A percentile compares a stretch with the other conserved stretches of the same genome.
Conservation (phyloP, 1,140 invertebrate species). For the Dendroctonus valens region DNA sequence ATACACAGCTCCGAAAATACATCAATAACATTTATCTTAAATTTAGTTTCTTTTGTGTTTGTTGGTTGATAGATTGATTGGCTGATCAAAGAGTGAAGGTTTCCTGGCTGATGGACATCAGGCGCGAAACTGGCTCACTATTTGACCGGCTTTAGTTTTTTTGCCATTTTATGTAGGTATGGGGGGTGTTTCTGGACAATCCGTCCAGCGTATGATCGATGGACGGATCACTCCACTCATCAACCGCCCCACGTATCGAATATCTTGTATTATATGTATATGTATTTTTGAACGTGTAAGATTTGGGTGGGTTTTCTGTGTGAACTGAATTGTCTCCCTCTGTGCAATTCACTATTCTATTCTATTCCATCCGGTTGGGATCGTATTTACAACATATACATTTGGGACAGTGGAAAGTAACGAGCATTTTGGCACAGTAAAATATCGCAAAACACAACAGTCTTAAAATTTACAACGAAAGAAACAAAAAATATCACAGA, state of each 20-base stretch:
- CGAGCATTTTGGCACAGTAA: conserved; percentile 24
- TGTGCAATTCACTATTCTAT: conserved; percentile 26
- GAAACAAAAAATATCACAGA: conserved; percentile 38
- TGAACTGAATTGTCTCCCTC: conserved; percentile 38
- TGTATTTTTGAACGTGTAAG: conserved; percentile 53
- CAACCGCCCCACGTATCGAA: neutral
- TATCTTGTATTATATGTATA: conserved; percentile 20
- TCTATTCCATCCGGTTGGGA: neutral
- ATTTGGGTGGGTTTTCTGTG: conserved; percentile 28
- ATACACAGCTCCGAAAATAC: conserved; percentile 51
- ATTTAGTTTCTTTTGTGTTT: conserved; percentile 43
- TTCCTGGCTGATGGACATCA: no score
- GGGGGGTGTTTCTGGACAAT: neutral
- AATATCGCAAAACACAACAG: conserved; percentile 21
- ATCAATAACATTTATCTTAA: conserved; percentile 48
- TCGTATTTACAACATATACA: conserved; percentile 31
- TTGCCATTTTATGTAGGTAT: conserved; percentile 13
- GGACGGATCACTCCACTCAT: no score
- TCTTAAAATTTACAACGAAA: conserved; percentile 20
- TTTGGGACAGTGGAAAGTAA: conserved; percentile 10
- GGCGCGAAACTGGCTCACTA: neutral
- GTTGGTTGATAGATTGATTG: conserved; percentile 19
- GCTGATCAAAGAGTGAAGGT: no score
- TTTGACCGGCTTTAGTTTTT: conserved; percentile 10
- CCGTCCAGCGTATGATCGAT: no score